Evolutionary conservation across 2,888 invertebrate genomes (phyloP).

Genomic region (Anodontia alba): DNA sequence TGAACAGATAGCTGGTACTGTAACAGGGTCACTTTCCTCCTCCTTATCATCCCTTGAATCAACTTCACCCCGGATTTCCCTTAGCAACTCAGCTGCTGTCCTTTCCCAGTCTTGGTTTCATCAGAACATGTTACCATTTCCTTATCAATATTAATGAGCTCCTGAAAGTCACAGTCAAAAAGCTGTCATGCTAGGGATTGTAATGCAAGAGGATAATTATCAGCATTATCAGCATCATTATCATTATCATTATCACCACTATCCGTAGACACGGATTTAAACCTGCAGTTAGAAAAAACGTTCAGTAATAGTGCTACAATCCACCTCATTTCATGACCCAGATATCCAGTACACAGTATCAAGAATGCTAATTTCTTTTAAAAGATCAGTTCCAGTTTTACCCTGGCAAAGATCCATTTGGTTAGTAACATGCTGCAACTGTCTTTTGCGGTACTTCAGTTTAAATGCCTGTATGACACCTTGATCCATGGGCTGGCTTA

Average conservation of each 20-base stretch:
- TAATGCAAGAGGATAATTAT: neutral
- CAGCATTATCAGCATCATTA: neutral
- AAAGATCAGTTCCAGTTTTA: neutral
- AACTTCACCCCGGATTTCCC: neutral
- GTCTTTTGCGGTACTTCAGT: too few species aligned
- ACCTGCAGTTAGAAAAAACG: constrained; percentile 8
- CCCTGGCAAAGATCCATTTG: neutral
- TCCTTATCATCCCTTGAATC: neutral
- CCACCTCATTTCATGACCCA: too few species aligned
- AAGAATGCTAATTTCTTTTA: constrained; percentile 1
- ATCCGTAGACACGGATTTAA: neutral
- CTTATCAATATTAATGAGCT: too few species aligned
- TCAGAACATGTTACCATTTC: constrained; percentile 1
- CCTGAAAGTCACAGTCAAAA: too few species aligned
- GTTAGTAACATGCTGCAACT: neutral
- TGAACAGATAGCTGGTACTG: neutral
- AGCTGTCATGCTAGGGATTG: too few species aligned
- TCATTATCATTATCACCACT: too few species aligned
- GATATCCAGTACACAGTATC: too few species aligned
- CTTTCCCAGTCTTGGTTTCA: neutral
- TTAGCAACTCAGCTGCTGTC: too few species aligned
- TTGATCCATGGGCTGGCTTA: too few species aligned
- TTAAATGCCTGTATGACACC: too few species aligned
- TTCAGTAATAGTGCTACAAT: neutral
- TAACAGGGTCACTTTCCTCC: too few species aligned